Evolutionary conservation across 2,797 vertebrate species (phyloP).

Genomic region (Chiloscyllium punctatum): DNA sequence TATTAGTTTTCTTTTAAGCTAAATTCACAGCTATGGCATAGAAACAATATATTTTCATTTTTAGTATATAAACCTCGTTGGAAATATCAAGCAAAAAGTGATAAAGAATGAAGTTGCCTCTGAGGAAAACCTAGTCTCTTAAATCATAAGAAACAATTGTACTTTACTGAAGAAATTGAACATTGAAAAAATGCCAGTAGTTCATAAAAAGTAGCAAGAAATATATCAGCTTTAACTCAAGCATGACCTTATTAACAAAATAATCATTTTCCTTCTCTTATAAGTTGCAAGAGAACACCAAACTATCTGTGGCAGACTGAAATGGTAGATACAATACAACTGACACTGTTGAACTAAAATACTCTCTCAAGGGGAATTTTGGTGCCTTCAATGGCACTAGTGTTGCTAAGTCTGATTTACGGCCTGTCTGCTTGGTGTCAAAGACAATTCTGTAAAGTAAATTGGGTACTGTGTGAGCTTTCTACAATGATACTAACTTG

Average conservation of each 20-base stretch:
- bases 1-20: neutral
- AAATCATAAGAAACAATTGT: neutral
- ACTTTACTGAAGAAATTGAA: neutral
- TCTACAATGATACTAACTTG: neutral
- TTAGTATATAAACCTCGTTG: neutral
- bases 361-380: neutral
- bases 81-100: neutral
- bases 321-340: neutral
- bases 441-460: neutral
- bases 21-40: neutral
- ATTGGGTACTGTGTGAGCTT: too few species aligned
- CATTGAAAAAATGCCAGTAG: neutral
- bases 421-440: neutral
- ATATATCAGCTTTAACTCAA: neutral
- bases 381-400: neutral
- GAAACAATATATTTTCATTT: neutral
- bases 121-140: neutral
- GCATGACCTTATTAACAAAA: neutral
- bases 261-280: neutral
- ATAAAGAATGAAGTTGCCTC: neutral
- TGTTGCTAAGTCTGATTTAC: neutral
- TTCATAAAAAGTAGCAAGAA: neutral
- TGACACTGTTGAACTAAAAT: neutral
- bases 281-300: neutral
- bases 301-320: neutral